These are phyloP conservation scores for Calliphora vicina DNA, from an alignment of 1,140 invertebrate genomes.

Conservation along the genomic window DNA sequence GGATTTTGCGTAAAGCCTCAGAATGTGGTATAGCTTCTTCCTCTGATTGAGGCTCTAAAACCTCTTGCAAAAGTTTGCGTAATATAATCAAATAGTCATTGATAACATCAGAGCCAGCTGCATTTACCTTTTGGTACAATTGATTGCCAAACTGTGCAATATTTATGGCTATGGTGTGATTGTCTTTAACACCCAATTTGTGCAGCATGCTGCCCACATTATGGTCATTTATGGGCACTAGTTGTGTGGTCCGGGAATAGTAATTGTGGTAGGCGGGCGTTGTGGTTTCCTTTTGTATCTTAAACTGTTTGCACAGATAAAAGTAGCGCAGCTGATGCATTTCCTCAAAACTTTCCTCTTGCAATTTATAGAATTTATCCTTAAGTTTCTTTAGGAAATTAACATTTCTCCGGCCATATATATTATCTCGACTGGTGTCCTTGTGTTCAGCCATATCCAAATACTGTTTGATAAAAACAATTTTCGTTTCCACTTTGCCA, in stretches of 20 bases:
- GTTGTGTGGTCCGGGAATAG: background rate
- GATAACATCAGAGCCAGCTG: slow-evolving; percentile 50
- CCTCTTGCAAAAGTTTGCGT: slow-evolving; percentile 50
- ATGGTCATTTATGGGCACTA: slow-evolving; percentile 46
- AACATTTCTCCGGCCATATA: slow-evolving; percentile 49
- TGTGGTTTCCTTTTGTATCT: background rate
- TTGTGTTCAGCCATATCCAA: slow-evolving; percentile 43
- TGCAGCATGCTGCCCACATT: slow-evolving; percentile 38
- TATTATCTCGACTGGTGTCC: slow-evolving; percentile 41
- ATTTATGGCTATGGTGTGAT: slow-evolving; percentile 38
- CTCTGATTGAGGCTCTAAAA: slow-evolving; percentile 47
- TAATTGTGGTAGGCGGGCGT: background rate
- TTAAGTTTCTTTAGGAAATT: slow-evolving; percentile 49
- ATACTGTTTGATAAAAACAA: slow-evolving; percentile 53
- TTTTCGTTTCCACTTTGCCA: slow-evolving; percentile 44
- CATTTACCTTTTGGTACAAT: slow-evolving; percentile 52
- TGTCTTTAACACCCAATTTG: background rate
- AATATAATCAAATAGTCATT: slow-evolving; percentile 53
- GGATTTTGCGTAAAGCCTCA: slow-evolving; percentile 16
- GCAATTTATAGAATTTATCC: slow-evolving; percentile 37
- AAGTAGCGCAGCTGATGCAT: slow-evolving; percentile 54
- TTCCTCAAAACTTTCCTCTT: slow-evolving; percentile 50
- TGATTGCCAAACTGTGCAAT: slow-evolving; percentile 47
- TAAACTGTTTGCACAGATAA: slow-evolving; percentile 51
- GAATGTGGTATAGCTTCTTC: slow-evolving; percentile 34